A percentile compares a stretch with the other conserved stretches of the same genome.
Conservation (phyloP, 1,140 invertebrate genomes). For the Phthorimaea operculella region DNA sequence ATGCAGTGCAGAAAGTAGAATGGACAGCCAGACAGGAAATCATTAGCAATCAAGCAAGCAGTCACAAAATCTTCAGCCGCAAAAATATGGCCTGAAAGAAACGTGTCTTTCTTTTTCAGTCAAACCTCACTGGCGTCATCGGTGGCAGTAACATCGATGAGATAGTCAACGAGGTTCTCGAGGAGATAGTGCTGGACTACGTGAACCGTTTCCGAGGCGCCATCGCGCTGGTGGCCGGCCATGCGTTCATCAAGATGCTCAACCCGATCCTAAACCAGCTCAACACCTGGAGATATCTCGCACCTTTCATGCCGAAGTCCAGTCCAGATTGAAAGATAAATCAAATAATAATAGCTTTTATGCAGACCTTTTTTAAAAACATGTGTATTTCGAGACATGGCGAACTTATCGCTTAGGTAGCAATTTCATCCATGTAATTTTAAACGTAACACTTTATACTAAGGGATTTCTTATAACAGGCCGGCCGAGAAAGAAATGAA, state of each 20-base stretch:
- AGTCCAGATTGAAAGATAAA: too few species aligned
- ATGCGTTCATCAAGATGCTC: constrained; percentile 13
- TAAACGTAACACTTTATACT: too few species aligned
- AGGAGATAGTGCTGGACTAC: constrained; percentile 48
- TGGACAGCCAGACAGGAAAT: too few species aligned
- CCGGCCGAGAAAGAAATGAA: too few species aligned
- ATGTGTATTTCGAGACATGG: background rate
- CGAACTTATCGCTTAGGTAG: too few species aligned
- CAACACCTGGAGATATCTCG: constrained; percentile 44
- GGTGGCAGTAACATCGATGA: constrained; percentile 53
- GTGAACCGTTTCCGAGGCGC: constrained; percentile 41
- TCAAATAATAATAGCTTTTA: background rate
- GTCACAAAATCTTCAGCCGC: too few species aligned
- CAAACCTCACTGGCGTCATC: constrained; percentile 35
- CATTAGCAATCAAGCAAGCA: too few species aligned
- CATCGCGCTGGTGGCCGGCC: constrained; percentile 18
- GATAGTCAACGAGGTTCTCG: constrained; percentile 47
- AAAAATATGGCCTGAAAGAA: too few species aligned
- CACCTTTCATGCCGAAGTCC: constrained; percentile 16
- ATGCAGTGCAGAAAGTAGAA: too few species aligned
- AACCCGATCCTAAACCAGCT: constrained; percentile 42
- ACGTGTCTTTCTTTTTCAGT: constrained; percentile 17
- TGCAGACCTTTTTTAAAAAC: background rate
- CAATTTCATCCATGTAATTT: background rate
- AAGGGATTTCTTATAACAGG: too few species aligned